A percentile compares a stretch with the other conserved stretches of the same genome.
Evolutionary conservation across 2,888 invertebrate species (phyloP).

Genomic region (Microplitis manilae): DNA sequence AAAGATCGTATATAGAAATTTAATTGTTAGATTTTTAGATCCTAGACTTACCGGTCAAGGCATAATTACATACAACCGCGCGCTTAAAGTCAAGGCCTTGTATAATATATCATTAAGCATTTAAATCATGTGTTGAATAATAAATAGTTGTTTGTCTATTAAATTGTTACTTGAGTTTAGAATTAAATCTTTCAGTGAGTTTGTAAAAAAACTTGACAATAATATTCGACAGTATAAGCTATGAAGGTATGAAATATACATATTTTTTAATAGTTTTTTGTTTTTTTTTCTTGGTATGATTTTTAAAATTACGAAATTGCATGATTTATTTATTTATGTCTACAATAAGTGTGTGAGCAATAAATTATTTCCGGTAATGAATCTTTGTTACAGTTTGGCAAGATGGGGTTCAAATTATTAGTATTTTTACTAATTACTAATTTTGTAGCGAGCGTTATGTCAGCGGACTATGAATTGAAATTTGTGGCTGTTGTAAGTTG

Average conservation of each 20-base stretch:
- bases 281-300: no score
- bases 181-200: background rate
- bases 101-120: background rate
- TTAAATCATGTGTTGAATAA: background rate
- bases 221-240: no score
- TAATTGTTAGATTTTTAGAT: background rate
- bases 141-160: background rate
- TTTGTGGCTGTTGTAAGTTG: background rate
- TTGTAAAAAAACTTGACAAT: background rate
- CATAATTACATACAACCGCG: background rate
- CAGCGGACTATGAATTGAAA: background rate
- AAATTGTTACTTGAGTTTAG: background rate
- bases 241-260: no score
- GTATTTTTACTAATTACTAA: background rate
- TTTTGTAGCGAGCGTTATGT: background rate
- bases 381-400: background rate
- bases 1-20: background rate
- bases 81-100: background rate
- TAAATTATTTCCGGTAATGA: background rate
- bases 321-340: no score
- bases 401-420: background rate
- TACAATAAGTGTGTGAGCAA: no score
- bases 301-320: no score
- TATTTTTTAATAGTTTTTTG: no score
- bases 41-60: background rate